Evolutionary conservation across 2,113 vertebrate genomes (phyloP).

Genomic region (Coreoperca whiteheadi): DNA sequence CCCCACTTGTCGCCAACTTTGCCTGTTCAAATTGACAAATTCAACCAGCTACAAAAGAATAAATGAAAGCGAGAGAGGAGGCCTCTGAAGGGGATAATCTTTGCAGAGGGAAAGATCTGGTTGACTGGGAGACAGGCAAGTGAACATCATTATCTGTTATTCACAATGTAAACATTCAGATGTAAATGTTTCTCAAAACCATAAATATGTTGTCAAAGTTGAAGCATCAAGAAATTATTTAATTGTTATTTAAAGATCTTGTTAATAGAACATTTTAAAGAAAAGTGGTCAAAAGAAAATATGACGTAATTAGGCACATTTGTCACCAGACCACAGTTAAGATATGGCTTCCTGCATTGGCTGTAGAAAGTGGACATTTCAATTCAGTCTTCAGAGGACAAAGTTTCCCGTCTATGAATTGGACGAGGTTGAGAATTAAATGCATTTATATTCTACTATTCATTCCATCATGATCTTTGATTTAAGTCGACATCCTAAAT

Average conservation of each 20-base stretch:
- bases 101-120: conserved; percentile 59
- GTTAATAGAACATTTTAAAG: not conserved
- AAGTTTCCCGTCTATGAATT: not conserved
- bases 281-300: not conserved
- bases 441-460: not conserved
- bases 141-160: conserved; percentile 36
- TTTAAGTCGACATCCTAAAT: not conserved
- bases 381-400: not conserved
- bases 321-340: not conserved
- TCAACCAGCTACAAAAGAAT: conserved; percentile 77
- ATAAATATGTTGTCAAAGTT: not conserved
- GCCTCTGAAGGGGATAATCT: conserved; percentile 73
- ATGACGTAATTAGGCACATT: not conserved
- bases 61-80: conserved; percentile 69
- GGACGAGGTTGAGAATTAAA: not conserved
- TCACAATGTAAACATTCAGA: conserved; percentile 52
- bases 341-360: not conserved
- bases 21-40: conserved; percentile 82
- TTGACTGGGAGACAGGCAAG: conserved; percentile 59
- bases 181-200: conserved; percentile 38
- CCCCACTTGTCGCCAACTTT: conserved; percentile 71
- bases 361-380: not conserved
- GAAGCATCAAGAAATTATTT: not conserved
- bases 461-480: not conserved
- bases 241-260: not conserved